Conservation (phyloP, 1,140 invertebrate genomes). For the Plutomurus gul region DNA sequence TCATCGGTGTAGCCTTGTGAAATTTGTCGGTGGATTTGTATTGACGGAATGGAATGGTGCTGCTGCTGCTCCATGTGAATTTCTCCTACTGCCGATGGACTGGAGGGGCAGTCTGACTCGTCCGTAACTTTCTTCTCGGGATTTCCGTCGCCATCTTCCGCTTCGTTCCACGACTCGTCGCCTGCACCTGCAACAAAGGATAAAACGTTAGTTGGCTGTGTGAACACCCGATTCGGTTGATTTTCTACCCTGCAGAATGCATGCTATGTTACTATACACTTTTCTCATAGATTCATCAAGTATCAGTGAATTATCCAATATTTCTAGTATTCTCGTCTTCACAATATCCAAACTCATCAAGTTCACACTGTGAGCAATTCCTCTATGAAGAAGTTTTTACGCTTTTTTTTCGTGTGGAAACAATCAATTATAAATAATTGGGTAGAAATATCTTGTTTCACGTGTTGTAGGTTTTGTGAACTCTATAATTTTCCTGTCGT, state of each 20-base stretch:
- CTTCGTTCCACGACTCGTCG: slow-evolving; percentile 45
- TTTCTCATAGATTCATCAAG: background rate
- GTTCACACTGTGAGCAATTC: background rate
- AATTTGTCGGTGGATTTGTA: background rate
- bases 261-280: too few species aligned
- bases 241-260: too few species aligned
- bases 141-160: slow-evolving; percentile 41
- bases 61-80: background rate
- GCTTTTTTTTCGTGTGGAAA: background rate
- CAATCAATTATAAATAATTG: background rate
- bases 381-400: background rate
- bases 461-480: too few species aligned
- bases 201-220: too few species aligned
- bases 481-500: background rate
- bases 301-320: background rate
- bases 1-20: background rate
- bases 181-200: slow-evolving; percentile 36
- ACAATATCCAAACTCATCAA: background rate
- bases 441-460: background rate
- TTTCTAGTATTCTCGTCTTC: background rate
- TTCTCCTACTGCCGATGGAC: background rate
- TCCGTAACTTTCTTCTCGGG: slow-evolving; percentile 2
- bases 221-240: background rate
- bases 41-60: too few species aligned
- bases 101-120: background rate